These are phyloP conservation scores for Vanessa atalanta DNA, from an alignment of 1,140 invertebrate genomes.

Conservation along the genomic window DNA sequence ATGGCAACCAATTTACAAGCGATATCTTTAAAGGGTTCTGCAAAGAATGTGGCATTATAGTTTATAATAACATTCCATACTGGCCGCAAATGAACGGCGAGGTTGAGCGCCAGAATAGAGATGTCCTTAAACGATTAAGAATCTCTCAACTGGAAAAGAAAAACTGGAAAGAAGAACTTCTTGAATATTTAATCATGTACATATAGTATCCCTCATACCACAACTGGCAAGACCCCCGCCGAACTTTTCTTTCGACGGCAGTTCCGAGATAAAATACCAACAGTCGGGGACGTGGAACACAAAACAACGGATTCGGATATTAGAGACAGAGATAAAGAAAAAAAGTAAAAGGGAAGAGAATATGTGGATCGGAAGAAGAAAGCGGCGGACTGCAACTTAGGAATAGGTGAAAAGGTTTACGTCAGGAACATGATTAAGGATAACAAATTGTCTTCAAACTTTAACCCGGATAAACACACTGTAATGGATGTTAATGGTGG, in stretches of 20 bases:
- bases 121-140: conserved; percentile 8
- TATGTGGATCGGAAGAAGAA: conserved; percentile 33
- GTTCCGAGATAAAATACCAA: conserved; percentile 40
- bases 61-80: no score
- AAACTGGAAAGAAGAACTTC: conserved; percentile 32
- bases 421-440: conserved; percentile 34
- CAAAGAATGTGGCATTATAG: no score
- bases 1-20: no score
- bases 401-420: conserved; percentile 41
- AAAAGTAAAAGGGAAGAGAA: conserved; percentile 38
- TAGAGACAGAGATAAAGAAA: neutral
- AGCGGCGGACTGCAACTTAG: conserved; percentile 10
- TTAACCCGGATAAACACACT: conserved; percentile 1
- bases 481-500: neutral
- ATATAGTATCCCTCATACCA: conserved; percentile 42
- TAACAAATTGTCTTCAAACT: conserved; percentile 37
- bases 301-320: conserved; percentile 31
- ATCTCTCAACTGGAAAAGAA: conserved; percentile 32
- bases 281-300: neutral
- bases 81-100: no score
- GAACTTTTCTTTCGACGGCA: conserved; percentile 38
- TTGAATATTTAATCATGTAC: conserved; percentile 42
- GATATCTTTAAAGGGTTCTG: no score
- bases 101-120: no score
- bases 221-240: conserved; percentile 37